Percentiles rank a stretch among this genome's conserved stretches.
phyloP scores from a whole-genome alignment of 1,140 invertebrate genomes.

The Anthonomus grandis region DNA sequence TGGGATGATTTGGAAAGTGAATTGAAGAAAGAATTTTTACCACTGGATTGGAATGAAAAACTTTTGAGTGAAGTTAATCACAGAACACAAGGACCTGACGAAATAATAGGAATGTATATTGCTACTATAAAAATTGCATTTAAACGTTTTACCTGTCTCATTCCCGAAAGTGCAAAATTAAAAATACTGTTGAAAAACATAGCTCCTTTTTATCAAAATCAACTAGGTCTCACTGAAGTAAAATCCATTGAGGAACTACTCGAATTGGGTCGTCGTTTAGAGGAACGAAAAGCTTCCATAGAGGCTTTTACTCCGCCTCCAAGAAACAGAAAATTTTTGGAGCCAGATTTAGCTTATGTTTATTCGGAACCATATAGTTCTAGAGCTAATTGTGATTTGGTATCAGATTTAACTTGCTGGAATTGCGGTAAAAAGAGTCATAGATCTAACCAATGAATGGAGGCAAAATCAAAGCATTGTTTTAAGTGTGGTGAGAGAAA shows the following conservation, averaged over 20 bases:
- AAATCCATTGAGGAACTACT: slow-evolving; percentile 10
- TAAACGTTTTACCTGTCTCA: slow-evolving; percentile 25
- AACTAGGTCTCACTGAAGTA: slow-evolving; percentile 22
- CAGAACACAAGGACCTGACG: slow-evolving; percentile 39
- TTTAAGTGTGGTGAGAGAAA: background rate
- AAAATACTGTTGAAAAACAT: slow-evolving; percentile 17
- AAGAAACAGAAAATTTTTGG: background rate
- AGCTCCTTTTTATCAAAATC: slow-evolving; percentile 23
- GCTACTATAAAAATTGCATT: slow-evolving; percentile 39
- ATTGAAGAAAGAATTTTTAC: slow-evolving; percentile 35
- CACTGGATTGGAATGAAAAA: slow-evolving; percentile 36
- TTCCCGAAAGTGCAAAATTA: slow-evolving; percentile 15
- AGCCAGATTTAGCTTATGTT: slow-evolving; percentile 25
- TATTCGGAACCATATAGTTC: background rate
- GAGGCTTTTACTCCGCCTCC: slow-evolving; percentile 4
- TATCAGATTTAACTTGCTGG: background rate
- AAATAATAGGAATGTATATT: slow-evolving; percentile 40
- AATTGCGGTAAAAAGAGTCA: background rate
- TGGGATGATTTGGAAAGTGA: slow-evolving; percentile 32
- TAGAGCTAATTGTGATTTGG: no score
- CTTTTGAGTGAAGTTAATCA: slow-evolving; percentile 36
- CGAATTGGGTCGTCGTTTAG: slow-evolving; percentile 8
- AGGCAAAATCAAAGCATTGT: background rate
- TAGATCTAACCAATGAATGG: background rate
- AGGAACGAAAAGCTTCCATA: background rate